These are phyloP conservation scores for Rhadinocentrus ornatus DNA, from an alignment of 2,797 vertebrate genomes.

Conservation along the genomic window DNA sequence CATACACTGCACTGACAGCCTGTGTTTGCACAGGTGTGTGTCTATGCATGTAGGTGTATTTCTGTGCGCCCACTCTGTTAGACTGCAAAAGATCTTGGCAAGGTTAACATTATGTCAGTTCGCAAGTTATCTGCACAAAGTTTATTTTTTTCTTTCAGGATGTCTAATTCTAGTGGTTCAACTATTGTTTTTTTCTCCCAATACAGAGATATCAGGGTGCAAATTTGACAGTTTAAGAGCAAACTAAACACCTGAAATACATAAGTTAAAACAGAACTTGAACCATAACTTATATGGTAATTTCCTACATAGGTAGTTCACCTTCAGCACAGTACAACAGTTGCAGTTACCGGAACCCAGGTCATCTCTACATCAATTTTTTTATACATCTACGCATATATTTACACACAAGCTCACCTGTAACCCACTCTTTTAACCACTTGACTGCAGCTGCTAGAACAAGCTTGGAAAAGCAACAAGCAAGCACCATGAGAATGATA, in stretches of 20 bases:
- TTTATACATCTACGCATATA: background rate
- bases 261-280: background rate
- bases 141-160: slow-evolving; percentile 28
- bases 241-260: background rate
- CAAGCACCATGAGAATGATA: slow-evolving; percentile 36
- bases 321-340: background rate
- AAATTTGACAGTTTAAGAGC: slow-evolving; percentile 30
- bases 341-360: background rate
- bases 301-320: slow-evolving; percentile 9
- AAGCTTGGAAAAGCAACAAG: slow-evolving; percentile 30
- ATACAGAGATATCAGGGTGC: slow-evolving; percentile 41
- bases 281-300: background rate
- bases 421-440: slow-evolving; percentile 45
- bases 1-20: slow-evolving; percentile 50
- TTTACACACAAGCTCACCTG: slow-evolving; percentile 17
- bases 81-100: slow-evolving; percentile 17
- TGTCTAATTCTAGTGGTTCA: slow-evolving; percentile 37
- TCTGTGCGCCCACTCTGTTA: slow-evolving; percentile 24
- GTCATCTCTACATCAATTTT: background rate
- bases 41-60: slow-evolving; percentile 29
- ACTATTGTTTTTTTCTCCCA: slow-evolving; percentile 30
- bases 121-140: slow-evolving; percentile 41
- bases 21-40: slow-evolving; percentile 83
- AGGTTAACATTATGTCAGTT: slow-evolving; percentile 52
- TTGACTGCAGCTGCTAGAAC: slow-evolving; percentile 38